Evolutionary conservation across 2,797 vertebrate species (phyloP), one percentile per base, ranked within the genome.

Genomic region (Haliaeetus albicilla): DNA sequence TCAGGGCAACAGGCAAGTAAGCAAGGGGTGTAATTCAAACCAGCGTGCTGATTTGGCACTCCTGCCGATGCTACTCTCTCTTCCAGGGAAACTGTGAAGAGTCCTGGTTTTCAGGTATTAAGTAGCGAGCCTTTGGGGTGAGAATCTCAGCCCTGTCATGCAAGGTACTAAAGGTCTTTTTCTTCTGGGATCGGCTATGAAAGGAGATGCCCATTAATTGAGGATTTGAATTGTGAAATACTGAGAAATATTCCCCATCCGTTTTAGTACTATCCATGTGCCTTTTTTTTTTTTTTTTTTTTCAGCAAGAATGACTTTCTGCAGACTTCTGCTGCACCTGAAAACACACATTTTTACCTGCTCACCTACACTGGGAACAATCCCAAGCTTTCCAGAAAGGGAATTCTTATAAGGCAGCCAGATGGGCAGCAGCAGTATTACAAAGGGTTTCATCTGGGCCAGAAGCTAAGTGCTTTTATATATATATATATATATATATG

Each of bases 101-200:
- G 30, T 41, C 15, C 48, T 39, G 20, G 11, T 78, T 60, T 48
- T n/a, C 63, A 68, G 54, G 13, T 37, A 49, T 35, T 27, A 28
- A 81, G 18, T 5, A 31, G 28, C 0, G 2, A 84, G 41, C 1
- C 0, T 31, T 70, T 33, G 30, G 30, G 16, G 18, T 51, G 53
- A 91, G 25, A 44, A 31, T 49, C 48, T 56, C 43, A 85, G 39
- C 27, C 24, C 6, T 35, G 11, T 9, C 28, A 30, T 13, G 9
- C 12, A 46, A 81, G 4, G 17, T 22, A 35, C 17, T 19, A 44
- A 60, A 48, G 35, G 12, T 7, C 13, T 13, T 81, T 43, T 75
- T 25, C 49, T 60, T 89, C 25, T 43, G 43, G 27, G 27, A 68
- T 30, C 7, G 1, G 23, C 30, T 79, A 11, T 44, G n/a, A 56